These are phyloP conservation scores for Arctocebus calabarensis DNA, from an alignment of 2,797 vertebrate genomes.

Conservation along the genomic window DNA sequence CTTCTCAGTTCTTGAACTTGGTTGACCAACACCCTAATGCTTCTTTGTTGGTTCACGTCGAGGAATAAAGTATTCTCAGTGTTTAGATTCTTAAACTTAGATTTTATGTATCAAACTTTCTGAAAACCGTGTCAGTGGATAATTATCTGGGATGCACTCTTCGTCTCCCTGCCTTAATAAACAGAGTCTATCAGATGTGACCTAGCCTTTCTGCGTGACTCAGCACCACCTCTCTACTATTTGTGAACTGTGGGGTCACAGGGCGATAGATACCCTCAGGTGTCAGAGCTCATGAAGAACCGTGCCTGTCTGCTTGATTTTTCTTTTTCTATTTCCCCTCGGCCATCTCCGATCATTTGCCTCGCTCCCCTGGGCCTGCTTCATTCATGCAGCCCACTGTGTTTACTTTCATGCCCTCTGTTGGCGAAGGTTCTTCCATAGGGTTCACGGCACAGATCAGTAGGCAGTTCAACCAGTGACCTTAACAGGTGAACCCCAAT, in stretches of 20 bases:
- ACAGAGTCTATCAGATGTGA: neutral
- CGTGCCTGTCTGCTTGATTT: neutral
- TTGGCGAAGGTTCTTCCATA: neutral
- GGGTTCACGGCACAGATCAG: neutral
- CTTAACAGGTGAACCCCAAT: neutral
- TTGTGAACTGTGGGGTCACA: neutral
- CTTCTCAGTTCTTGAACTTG: neutral
- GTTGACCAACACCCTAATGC: neutral
- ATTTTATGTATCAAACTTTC: conserved; percentile 15
- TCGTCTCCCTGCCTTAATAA: conserved; percentile 25
- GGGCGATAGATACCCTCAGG: neutral
- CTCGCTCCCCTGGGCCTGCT: neutral
- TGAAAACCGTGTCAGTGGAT: neutral
- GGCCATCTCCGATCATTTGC: neutral
- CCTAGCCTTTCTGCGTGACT: conserved; percentile 49
- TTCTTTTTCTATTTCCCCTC: neutral
- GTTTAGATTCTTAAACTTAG: neutral
- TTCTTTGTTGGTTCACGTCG: neutral
- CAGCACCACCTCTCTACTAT: neutral
- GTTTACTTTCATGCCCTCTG: neutral
- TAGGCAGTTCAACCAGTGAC: neutral
- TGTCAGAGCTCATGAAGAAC: neutral
- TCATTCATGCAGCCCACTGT: neutral
- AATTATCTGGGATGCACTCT: neutral
- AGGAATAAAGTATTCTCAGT: conserved; percentile 36